Percentiles rank a stretch among this genome's conserved stretches.
Evolutionary conservation across 2,113 vertebrate species (phyloP).

Genomic region (Procavia capensis): DNA sequence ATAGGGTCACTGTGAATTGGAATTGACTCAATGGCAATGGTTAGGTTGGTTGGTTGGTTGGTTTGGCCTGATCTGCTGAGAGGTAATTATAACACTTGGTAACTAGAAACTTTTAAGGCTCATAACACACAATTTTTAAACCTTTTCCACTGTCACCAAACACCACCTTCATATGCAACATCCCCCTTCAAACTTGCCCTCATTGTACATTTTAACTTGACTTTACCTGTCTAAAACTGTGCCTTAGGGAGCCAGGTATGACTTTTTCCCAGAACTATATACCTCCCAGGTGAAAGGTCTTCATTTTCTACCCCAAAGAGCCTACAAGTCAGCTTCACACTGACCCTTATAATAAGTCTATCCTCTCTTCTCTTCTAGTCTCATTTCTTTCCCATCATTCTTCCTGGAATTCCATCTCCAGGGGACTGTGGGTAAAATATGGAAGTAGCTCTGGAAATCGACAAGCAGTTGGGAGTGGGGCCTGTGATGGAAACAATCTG

Average conservation of each 20-base stretch:
- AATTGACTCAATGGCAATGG: not conserved
- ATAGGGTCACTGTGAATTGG: not conserved
- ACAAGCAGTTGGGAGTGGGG: conserved; percentile 51
- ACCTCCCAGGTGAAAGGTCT: not conserved
- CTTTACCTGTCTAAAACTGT: not conserved
- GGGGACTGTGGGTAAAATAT: conserved; percentile 58
- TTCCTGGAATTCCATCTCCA: conserved; percentile 59
- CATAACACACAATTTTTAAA: not conserved
- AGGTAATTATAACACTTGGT: not conserved
- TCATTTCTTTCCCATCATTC: conserved; percentile 38
- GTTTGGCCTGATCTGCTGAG: not conserved
- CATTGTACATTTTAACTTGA: not conserved
- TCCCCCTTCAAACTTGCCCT: not conserved
- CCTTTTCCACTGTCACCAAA: not conserved
- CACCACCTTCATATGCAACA: not conserved
- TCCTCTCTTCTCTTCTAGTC: not conserved
- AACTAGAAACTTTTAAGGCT: conserved; percentile 6
- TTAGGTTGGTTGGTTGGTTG: not conserved
- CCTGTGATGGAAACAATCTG: conserved; percentile 63
- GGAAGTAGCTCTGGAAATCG: conserved; percentile 36
- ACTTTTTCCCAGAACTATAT: not conserved
- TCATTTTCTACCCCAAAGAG: conserved; percentile 17
- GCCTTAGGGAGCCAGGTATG: not conserved
- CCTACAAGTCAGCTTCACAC: not conserved
- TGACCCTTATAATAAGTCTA: conserved; percentile 3